Percentiles rank a stretch among this genome's conserved stretches.
Conservation (phyloP, 2,888 invertebrate species). For the Lissonota sp. region DNA sequence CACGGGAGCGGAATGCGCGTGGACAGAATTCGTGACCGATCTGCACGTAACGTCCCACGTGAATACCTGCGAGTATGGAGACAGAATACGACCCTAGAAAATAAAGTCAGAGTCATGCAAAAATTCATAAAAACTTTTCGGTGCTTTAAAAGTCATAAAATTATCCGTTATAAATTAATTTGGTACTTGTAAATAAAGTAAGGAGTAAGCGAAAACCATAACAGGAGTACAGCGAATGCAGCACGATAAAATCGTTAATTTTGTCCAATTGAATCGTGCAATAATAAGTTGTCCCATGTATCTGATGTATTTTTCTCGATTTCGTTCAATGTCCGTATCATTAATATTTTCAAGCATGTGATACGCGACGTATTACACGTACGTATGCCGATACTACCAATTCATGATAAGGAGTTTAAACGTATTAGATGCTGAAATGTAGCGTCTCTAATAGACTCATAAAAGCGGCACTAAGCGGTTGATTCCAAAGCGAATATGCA, state of each 20-base stretch:
- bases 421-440: slow-evolving; percentile 62
- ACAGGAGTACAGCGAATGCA: no score
- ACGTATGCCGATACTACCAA: slow-evolving; percentile 5
- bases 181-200: no score
- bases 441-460: slow-evolving; percentile 58
- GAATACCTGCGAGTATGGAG: background rate
- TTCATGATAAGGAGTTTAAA: slow-evolving; percentile 46
- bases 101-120: background rate
- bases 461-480: slow-evolving; percentile 60
- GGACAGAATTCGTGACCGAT: slow-evolving; percentile 62
- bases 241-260: no score
- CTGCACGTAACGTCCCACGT: slow-evolving; percentile 30
- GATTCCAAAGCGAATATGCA: slow-evolving; percentile 37
- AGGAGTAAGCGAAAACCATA: no score
- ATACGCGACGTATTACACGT: background rate
- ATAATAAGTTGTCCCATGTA: slow-evolving; percentile 11
- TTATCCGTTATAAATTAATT: background rate
- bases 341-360: background rate
- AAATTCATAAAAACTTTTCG: background rate
- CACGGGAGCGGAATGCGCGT: slow-evolving; percentile 55
- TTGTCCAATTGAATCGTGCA: no score
- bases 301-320: background rate
- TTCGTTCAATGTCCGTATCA: background rate
- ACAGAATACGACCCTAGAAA: background rate
- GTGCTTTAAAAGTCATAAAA: background rate